These are phyloP conservation scores for Augochlorella aurata DNA, from an alignment of 2,888 invertebrate species.

Conservation along the genomic window DNA sequence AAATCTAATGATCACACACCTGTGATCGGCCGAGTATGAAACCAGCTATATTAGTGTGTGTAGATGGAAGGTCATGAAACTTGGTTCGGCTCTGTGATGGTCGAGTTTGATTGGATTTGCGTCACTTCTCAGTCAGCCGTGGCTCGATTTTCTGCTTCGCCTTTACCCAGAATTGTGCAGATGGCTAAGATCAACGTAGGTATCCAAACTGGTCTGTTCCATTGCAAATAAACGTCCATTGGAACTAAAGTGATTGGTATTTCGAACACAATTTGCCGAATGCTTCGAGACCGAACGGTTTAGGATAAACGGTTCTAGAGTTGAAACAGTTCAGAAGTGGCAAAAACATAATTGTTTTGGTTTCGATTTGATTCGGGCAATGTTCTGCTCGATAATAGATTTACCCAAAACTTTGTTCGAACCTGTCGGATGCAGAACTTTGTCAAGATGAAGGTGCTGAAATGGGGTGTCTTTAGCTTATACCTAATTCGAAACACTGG, in stretches of 20 bases:
- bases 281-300: not conserved
- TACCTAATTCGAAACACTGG: too few species aligned
- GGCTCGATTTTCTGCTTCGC: constrained; percentile 1
- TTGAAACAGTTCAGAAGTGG: not conserved
- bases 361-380: not conserved
- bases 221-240: not conserved
- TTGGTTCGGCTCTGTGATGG: not conserved
- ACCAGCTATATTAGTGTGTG: not conserved
- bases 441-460: not conserved
- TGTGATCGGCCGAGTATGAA: not conserved
- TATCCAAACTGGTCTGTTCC: not conserved
- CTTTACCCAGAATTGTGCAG: not conserved
- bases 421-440: not conserved
- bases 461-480: not conserved
- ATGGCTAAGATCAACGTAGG: not conserved
- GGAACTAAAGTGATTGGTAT: not conserved
- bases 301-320: not conserved
- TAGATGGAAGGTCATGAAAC: not conserved
- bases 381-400: not conserved
- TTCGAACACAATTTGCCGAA: not conserved
- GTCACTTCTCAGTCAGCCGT: constrained; percentile 1
- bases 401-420: not conserved
- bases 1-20: not conserved
- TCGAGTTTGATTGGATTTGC: constrained; percentile 1
- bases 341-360: not conserved